These are phyloP conservation scores for Chelon labrosus DNA, from an alignment of 2,797 vertebrate species.

Conservation along the genomic window DNA sequence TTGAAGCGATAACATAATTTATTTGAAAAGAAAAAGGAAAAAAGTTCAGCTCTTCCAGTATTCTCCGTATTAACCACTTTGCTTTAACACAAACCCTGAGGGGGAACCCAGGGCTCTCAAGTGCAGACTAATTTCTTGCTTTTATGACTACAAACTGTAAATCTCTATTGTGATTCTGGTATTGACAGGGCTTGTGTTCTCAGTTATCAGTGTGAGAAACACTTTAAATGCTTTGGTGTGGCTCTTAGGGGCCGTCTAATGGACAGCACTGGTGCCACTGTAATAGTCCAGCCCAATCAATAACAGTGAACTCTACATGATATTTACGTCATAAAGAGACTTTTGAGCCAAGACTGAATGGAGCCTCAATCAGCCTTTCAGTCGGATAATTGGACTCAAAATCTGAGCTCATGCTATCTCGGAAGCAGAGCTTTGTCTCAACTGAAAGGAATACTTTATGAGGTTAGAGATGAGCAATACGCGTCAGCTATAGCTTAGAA, in stretches of 20 bases:
- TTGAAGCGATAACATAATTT: slow-evolving; percentile 44
- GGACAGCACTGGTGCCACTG: slow-evolving; percentile 34
- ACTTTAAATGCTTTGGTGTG: slow-evolving; percentile 23
- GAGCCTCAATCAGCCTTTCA: slow-evolving; percentile 42
- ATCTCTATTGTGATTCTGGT: slow-evolving; percentile 17
- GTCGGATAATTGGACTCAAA: slow-evolving; percentile 47
- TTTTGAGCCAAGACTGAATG: slow-evolving; percentile 44
- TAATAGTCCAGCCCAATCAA: slow-evolving; percentile 48
- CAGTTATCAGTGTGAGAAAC: slow-evolving; percentile 13
- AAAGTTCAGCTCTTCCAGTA: slow-evolving; percentile 6
- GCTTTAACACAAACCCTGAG: slow-evolving; percentile 8
- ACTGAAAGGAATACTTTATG: slow-evolving; percentile 27
- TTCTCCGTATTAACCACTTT: slow-evolving; percentile 12
- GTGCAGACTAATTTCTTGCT: slow-evolving; percentile 36
- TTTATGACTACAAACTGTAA: slow-evolving; percentile 29
- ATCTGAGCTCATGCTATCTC: slow-evolving; percentile 30
- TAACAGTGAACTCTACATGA: slow-evolving; percentile 52
- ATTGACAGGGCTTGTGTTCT: slow-evolving; percentile 3
- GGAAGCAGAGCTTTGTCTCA: slow-evolving; percentile 36
- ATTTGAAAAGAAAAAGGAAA: slow-evolving; percentile 19
- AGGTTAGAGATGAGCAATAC: slow-evolving; percentile 32
- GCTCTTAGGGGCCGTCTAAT: slow-evolving; percentile 38
- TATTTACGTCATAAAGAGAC: slow-evolving; percentile 46
- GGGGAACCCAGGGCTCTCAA: not conserved
- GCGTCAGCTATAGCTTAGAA: too few species aligned